phyloP scores from a whole-genome alignment of 1,140 invertebrate genomes.

The Hylyphantes graminicola region DNA sequence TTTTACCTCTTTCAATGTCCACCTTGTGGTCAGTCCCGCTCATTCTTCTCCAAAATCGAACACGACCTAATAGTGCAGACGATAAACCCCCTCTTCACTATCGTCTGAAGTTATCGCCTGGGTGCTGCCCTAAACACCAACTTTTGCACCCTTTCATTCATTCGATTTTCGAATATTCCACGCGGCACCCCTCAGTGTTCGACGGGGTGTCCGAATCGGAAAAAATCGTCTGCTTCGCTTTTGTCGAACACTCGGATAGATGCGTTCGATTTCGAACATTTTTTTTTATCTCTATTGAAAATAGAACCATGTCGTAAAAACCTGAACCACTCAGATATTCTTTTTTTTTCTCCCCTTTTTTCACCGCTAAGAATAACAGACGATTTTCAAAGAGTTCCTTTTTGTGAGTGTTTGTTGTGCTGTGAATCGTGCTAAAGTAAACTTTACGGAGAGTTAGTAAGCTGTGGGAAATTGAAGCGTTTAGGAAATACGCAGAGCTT shows the following conservation, averaged over 20 bases:
- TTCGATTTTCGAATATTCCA: not conserved
- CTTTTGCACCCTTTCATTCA: conserved; percentile 27
- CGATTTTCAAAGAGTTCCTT: not conserved
- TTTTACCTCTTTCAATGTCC: too few relatives aligned
- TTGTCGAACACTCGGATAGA: conserved; percentile 3
- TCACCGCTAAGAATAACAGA: too few relatives aligned
- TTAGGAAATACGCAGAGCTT: too few relatives aligned
- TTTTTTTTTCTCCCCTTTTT: not conserved
- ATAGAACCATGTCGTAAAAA: conserved; percentile 1
- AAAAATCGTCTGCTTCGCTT: conserved; percentile 30
- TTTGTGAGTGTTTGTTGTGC: not conserved
- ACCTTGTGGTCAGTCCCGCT: conserved; percentile 5
- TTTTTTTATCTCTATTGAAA: conserved; percentile 5
- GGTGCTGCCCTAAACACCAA: conserved; percentile 25
- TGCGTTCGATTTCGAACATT: not conserved
- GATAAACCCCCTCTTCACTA: conserved; percentile 26
- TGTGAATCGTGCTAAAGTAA: not conserved
- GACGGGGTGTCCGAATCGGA: conserved; percentile 13
- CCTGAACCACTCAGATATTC: not conserved
- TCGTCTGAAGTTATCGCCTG: conserved; percentile 22
- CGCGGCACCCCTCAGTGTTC: not conserved
- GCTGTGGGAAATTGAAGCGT: too few relatives aligned
- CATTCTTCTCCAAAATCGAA: not conserved
- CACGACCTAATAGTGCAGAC: conserved; percentile 18
- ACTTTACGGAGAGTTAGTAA: too few relatives aligned